Percentiles rank a stretch among this genome's conserved stretches.
Evolutionary conservation across 2,888 invertebrate genomes (phyloP).

Genomic region (Ophraella communa): DNA sequence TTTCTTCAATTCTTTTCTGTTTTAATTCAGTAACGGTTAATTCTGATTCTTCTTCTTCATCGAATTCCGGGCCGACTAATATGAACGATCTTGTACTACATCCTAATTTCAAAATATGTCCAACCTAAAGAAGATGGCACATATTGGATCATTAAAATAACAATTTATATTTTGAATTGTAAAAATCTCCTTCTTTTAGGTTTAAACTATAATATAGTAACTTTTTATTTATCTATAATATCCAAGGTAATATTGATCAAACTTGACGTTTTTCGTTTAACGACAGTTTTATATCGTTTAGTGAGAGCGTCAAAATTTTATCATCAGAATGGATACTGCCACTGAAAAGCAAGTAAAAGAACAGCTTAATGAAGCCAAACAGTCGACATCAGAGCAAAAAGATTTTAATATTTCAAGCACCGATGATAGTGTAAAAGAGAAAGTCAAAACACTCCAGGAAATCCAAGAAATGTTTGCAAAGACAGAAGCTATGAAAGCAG

Average conservation of each 20-base stretch:
- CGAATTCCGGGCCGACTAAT: conserved; percentile 83
- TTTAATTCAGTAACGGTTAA: conserved; percentile 80
- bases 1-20: conserved; percentile 56
- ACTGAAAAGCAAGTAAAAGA: conserved; percentile 40
- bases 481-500: conserved; percentile 51
- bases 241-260: conserved; percentile 35
- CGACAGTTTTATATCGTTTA: background rate
- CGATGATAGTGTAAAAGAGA: conserved; percentile 24
- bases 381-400: conserved; percentile 29
- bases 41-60: conserved; percentile 86
- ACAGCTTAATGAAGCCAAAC: conserved; percentile 35
- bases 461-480: conserved; percentile 48
- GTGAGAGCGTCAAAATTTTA: background rate
- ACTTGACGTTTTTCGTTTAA: conserved; percentile 25
- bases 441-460: conserved; percentile 35
- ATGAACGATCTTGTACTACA: conserved; percentile 84
- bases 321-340: conserved; percentile 37
- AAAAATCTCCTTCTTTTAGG: too few species aligned
- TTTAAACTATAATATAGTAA: background rate
- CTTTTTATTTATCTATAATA: too few species aligned
- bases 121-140: conserved; percentile 64
- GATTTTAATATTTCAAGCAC: conserved; percentile 6
- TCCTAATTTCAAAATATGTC: conserved; percentile 92
- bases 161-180: too few species aligned
- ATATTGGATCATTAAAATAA: too few species aligned